Base-by-base conservation (phyloP, 2,888 invertebrate species). In the Agriopis aurantiaria region DNA sequence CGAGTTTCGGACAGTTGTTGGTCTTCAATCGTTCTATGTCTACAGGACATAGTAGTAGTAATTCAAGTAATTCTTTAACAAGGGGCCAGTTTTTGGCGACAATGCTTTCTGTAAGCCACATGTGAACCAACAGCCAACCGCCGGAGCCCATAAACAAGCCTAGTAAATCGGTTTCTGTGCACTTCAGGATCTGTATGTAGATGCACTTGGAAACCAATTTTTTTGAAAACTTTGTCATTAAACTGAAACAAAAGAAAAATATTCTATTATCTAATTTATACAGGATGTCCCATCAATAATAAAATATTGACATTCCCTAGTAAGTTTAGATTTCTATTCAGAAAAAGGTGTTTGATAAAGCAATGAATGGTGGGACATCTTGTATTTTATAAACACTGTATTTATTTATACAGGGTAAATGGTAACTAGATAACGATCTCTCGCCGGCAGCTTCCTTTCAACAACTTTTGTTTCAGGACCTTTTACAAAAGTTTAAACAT, bases 201-300 rank as follows among this genome's bases (percentile, higher is more conserved):
- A 99, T 97, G 93, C 99, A 99, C 95, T 98, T 98, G 80, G 98
- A 98, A 65, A 99, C 99, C 78, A 99, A 95, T 91, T 99, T 99
- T 89, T 97, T 98, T 0, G 98, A 98, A 95, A 97, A 98, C 90
- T 98, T 98, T 58, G 97, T 97, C 99, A 99, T 99, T 85, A 99
- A 96, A 88, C 98, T 98, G 95, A 80, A 96, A 96, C 80, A 82
- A 79, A 85, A 80, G 75, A 79, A 58, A 73, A 58, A 57, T 64
- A 14, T 72, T 69, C 53, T 56, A 57, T 53, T 60, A 57, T 56
- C 56, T 68, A 41, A 12, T 40, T 33, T 45, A 23, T 58, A 57
- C 23, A 57, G 66, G 48, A 48, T 69, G 65, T 67, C 51, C 56
- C 65, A 57, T 70, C 58, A 57, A 41, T n/a, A 8, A 14, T 12